Evolutionary conservation across 2,888 invertebrate species (phyloP), one percentile per base, ranked within the genome.

Genomic region (Rotaria macrura): DNA sequence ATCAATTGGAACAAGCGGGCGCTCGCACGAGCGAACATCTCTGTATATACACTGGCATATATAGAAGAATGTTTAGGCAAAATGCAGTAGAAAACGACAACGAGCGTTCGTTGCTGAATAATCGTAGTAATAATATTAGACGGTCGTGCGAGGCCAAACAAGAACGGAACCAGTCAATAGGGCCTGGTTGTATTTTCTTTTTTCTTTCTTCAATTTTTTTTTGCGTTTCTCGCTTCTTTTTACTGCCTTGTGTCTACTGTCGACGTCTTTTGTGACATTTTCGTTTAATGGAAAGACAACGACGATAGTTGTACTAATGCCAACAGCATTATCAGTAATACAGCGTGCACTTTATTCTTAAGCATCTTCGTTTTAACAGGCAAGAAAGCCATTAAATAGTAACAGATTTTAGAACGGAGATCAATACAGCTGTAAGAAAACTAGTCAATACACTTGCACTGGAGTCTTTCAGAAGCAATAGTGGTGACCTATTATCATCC

Each of bases 221-320:
- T 34, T 65, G 65, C 38, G 17, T 65, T 65, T 65, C 65, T 65
- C 34, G 65, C 7, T 34, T 65, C 65, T 14, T 43, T 12, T 65
- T 65, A 65, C 65, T 65, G 65, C 29, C 65, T 65, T 34, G 7
- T 65, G 65, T 65, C 65, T 65, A 65, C 65, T 65, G 20, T 65
- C 65, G 65, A 65, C 34, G 65, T 65, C 65, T 34, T 65, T 65
- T 65, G 65, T 65, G 65, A 65, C 65, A 65, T 65, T 65, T 65
- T 65, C 29, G 65, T 65, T 65, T 65, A 65, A 65, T 65, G 65
- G 65, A 65, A 65, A 65, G 65, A 65, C 65, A 65, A 65, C 65
- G 65, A 65, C 65, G 65, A 65, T 34, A 34, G 34, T 65, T 65
- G 65, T 65, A 20, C 65, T 65, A 65, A 65, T 34, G 34, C 65